Evolutionary conservation across 2,797 vertebrate genomes (phyloP).

Genomic region (Trematomus bernacchii): DNA sequence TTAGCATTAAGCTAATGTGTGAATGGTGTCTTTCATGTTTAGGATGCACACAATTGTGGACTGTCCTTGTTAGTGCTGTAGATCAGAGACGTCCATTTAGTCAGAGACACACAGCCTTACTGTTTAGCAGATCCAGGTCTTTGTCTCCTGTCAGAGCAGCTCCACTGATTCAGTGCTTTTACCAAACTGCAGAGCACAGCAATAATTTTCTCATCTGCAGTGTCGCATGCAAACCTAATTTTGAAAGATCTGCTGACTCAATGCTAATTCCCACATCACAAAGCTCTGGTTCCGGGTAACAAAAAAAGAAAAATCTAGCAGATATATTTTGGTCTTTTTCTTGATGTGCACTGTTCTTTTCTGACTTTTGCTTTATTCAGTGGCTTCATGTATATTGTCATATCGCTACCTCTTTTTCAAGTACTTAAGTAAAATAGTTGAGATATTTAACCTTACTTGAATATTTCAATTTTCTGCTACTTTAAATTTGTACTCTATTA

Average conservation of each 20-base stretch:
- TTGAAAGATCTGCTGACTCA: slow-evolving; percentile 63
- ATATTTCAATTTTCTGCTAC: too few species aligned
- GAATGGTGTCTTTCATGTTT: not conserved
- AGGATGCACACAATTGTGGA: not conserved
- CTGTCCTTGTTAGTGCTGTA: slow-evolving; percentile 20
- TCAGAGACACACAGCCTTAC: slow-evolving; percentile 13
- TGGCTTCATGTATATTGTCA: not conserved
- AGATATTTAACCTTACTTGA: too few species aligned
- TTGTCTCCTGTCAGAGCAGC: slow-evolving; percentile 7
- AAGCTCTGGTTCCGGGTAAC: slow-evolving; percentile 26
- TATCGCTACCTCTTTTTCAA: not conserved
- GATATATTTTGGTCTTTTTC: slow-evolving; percentile 19
- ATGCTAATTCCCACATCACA: slow-evolving; percentile 42
- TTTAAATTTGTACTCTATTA: not conserved
- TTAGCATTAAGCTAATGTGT: not conserved
- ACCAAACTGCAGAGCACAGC: slow-evolving; percentile 50
- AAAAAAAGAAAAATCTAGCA: not conserved
- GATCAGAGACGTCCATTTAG: slow-evolving; percentile 10
- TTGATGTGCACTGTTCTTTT: not conserved
- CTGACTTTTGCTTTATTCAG: not conserved
- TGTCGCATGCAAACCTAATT: slow-evolving; percentile 64
- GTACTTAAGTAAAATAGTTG: too few species aligned
- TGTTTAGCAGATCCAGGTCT: slow-evolving; percentile 16
- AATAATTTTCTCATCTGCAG: slow-evolving; percentile 48
- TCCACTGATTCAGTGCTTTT: slow-evolving; percentile 48